These are phyloP conservation scores for Crotalus viridis DNA, from an alignment of 2,113 vertebrate species.

Conservation along the genomic window DNA sequence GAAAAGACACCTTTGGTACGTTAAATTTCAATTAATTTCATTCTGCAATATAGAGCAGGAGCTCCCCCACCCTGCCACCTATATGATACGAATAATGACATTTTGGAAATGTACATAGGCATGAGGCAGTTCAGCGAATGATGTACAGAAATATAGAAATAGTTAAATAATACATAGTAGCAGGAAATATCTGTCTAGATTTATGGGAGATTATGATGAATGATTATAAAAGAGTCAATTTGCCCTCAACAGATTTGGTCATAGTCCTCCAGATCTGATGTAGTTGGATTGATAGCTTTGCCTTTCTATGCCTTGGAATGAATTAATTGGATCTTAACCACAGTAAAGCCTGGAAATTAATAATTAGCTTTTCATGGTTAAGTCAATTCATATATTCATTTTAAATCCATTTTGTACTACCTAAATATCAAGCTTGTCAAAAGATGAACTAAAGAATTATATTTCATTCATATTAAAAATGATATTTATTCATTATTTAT, in stretches of 20 bases:
- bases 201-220: neutral
- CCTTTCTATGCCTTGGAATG: neutral
- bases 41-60: neutral
- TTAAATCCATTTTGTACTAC: neutral
- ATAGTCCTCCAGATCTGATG: neutral
- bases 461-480: neutral
- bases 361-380: neutral
- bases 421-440: neutral
- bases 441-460: neutral
- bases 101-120: neutral
- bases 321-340: neutral
- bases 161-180: neutral
- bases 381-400: neutral
- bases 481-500: neutral
- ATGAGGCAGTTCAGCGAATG: neutral
- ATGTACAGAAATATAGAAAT: neutral
- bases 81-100: neutral
- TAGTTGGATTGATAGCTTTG: neutral
- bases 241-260: neutral
- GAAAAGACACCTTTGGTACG: neutral
- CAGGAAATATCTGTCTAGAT: neutral
- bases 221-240: neutral
- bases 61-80: no score
- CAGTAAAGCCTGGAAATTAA: neutral
- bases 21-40: neutral